Evolutionary conservation across 2,113 vertebrate species (phyloP).

Genomic region (Perca schrenkii): DNA sequence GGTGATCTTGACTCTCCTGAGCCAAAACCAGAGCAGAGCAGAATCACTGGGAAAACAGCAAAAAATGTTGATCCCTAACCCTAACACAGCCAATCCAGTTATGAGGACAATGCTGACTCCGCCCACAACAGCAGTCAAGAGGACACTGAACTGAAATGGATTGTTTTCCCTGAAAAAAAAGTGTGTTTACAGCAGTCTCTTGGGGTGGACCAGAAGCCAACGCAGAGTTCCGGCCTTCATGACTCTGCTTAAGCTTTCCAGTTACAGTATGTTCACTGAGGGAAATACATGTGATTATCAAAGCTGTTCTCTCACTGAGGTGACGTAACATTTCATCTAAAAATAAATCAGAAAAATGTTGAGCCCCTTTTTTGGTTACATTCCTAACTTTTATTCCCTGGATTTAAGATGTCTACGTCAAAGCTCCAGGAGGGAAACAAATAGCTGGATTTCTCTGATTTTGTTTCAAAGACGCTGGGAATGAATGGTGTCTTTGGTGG

Average conservation of each 20-base stretch:
- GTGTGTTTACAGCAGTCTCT: slow-evolving; percentile 14
- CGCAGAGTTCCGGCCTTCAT: slow-evolving; percentile 43
- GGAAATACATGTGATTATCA: slow-evolving; percentile 76
- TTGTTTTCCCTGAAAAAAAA: not conserved
- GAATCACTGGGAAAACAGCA: slow-evolving; percentile 41
- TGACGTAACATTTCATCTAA: slow-evolving; percentile 66
- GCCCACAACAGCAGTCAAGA: not conserved
- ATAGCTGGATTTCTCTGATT: slow-evolving; percentile 24
- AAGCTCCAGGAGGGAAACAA: slow-evolving; percentile 2
- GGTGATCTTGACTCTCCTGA: slow-evolving; percentile 69
- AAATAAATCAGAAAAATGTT: slow-evolving; percentile 65
- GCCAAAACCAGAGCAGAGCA: slow-evolving; percentile 69
- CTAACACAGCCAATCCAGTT: slow-evolving; percentile 50
- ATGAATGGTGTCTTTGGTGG: not conserved
- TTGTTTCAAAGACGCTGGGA: slow-evolving; percentile 13
- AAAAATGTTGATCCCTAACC: slow-evolving; percentile 49
- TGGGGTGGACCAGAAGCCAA: slow-evolving; percentile 42
- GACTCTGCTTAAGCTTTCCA: slow-evolving; percentile 60
- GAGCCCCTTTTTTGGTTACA: slow-evolving; percentile 55
- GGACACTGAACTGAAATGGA: slow-evolving; percentile 32
- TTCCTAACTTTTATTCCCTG: slow-evolving; percentile 50
- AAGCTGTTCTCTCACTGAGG: slow-evolving; percentile 56
- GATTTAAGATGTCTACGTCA: slow-evolving; percentile 56
- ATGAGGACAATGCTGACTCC: slow-evolving; percentile 29
- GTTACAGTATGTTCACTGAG: slow-evolving; percentile 51